phyloP scores from a whole-genome alignment of 2,888 invertebrate genomes.

The Mantis religiosa region DNA sequence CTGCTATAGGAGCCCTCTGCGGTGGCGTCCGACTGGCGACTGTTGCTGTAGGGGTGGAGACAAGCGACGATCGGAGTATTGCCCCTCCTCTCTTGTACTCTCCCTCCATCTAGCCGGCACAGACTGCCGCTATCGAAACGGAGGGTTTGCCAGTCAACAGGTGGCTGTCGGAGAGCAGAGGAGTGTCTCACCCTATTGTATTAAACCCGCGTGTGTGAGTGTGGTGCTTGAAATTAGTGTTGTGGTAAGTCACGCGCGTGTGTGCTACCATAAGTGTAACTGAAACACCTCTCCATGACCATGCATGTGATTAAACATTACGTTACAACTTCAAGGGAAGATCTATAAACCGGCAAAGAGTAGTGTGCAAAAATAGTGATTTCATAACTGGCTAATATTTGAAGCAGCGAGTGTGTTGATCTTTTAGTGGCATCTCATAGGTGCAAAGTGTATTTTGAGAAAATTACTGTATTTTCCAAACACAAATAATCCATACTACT shows the following conservation, averaged over 20 bases:
- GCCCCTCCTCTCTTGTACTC: not conserved
- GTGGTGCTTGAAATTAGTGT: not conserved
- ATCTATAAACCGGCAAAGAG: not conserved
- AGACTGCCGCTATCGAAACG: not conserved
- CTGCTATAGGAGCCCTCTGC: not conserved
- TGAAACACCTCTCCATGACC: not conserved
- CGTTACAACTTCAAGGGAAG: not conserved
- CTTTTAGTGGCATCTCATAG: not conserved
- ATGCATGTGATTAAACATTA: not conserved
- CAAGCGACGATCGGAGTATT: not conserved
- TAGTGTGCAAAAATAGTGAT: not conserved
- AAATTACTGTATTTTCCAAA: not conserved
- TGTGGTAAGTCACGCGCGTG: not conserved
- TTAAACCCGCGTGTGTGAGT: not conserved
- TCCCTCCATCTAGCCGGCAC: not conserved
- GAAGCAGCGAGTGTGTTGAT: not conserved
- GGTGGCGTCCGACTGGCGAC: not conserved
- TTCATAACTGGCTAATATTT: not conserved
- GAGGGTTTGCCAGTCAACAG: constrained; percentile 19
- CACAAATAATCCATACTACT: not conserved
- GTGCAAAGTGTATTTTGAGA: not conserved
- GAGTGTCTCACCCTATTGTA: not conserved
- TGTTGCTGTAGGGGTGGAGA: not conserved
- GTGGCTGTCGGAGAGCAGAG: not conserved
- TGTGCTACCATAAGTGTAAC: not conserved